Percentiles rank a stretch among this genome's conserved stretches.
Evolutionary conservation across 2,113 vertebrate genomes (phyloP).

Genomic region (Boulengerochromis microlepis): DNA sequence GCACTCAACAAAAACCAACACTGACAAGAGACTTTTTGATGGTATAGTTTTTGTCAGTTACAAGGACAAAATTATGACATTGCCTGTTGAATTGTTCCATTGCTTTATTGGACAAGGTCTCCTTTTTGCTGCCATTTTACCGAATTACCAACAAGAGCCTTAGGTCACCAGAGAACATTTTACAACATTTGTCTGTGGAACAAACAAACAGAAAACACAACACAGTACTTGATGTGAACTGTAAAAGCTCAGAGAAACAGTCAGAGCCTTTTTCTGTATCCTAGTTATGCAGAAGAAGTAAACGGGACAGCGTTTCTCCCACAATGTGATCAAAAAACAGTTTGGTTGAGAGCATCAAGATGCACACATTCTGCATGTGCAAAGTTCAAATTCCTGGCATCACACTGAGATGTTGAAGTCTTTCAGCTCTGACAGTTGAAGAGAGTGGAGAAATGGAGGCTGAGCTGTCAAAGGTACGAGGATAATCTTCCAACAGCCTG

Average conservation of each 20-base stretch:
- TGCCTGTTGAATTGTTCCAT: neutral
- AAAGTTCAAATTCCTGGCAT: neutral
- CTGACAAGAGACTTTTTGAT: neutral
- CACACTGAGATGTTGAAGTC: neutral
- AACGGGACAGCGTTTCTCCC: neutral
- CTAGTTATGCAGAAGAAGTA: slow-evolving; percentile 32
- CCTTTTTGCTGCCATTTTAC: neutral
- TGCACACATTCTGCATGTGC: neutral
- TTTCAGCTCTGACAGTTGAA: neutral
- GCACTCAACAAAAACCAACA: slow-evolving; percentile 4
- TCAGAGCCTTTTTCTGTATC: neutral
- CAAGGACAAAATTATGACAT: neutral
- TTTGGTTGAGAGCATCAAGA: neutral
- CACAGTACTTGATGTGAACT: neutral
- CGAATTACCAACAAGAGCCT: neutral
- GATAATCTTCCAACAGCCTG: neutral
- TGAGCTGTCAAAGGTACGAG: neutral
- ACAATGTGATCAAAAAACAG: neutral
- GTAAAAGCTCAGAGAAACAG: neutral
- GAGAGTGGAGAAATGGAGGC: neutral
- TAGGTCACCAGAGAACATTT: rapidly evolving
- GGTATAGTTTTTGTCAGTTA: neutral
- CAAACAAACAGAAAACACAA: neutral
- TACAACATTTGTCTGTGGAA: neutral
- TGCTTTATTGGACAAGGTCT: neutral